Evolutionary conservation across 2,888 invertebrate genomes (phyloP), one percentile per base, ranked within the genome.

Genomic region (Caradrina clavipalpis): DNA sequence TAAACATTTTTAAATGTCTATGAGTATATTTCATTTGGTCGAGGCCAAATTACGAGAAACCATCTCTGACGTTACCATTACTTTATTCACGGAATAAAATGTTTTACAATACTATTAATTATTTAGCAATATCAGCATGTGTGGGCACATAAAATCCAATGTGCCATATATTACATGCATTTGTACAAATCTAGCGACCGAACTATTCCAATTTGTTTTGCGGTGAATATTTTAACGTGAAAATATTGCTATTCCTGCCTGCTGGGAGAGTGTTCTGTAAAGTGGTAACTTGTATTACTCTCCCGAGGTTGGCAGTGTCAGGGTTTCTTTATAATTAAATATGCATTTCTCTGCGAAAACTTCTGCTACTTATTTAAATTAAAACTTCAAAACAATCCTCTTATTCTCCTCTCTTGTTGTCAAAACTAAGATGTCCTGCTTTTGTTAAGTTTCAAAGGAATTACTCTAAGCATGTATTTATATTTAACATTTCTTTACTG

Each of bases 281-380:
- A 79, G 69, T 64, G 35, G 57, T 35, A 64, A 76, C 53, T 75
- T 76, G 39, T 60, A 69, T 76, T 69, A 61, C 13, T 63, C 31
- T 53, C 47, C n/a, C 26, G 59, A 60, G 45, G 58, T 21, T 50
- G 51, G 45, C 56, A 42, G 51, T 31, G 35, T 57, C 59, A 80
- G 21, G 26, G 55, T 65, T 62, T 35, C 19, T 54, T 66, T 71
- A 53, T 35, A 50, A 42, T 76, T 42, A 53, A 78, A 78, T 66
- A 76, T 71, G 62, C 62, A 60, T 56, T 80, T 39, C 51, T 58
- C 6, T 10, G 35, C 42, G 45, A 57, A 75, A 75, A 64, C 39
- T 80, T 76, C 5, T 47, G 22, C 54, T 42, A 49, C 22, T 54
- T 57, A 69, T 58, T 80, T 47, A 54, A 75, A 79, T 76, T 56